Conservation (phyloP, 1,140 invertebrate species). For the Panulirus ornatus region DNA sequence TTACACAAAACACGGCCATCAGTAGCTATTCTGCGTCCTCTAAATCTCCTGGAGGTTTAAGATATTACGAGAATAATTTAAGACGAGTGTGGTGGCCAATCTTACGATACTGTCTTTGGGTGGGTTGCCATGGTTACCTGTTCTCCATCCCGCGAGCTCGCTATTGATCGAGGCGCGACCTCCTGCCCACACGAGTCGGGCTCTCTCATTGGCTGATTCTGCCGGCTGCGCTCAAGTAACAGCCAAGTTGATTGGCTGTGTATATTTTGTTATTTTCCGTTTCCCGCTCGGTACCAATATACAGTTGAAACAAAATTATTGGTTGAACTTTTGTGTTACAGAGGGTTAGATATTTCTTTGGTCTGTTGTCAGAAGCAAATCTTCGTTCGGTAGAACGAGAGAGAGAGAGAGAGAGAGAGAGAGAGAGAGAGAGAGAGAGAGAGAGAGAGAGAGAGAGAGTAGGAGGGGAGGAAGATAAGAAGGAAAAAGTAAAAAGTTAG, state of each 20-base stretch:
- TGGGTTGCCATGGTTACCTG: constrained; percentile 32
- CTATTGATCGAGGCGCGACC: constrained; percentile 30
- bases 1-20: background rate
- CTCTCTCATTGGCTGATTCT: constrained; percentile 5
- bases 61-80: background rate
- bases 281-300: background rate
- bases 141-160: constrained; percentile 27
- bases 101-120: constrained; percentile 30
- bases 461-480: background rate
- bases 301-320: background rate
- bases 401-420: background rate
- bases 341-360: background rate
- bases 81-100: background rate
- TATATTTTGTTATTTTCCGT: constrained; percentile 9
- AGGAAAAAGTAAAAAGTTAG: constrained; percentile 12
- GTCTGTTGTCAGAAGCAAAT: background rate
- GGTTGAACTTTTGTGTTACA: background rate
- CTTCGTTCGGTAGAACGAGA: background rate
- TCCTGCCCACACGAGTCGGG: constrained; percentile 5
- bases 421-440: background rate
- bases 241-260: background rate
- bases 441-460: background rate
- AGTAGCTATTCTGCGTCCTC: background rate
- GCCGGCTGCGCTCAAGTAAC: background rate
- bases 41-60: background rate